Base-by-base conservation (phyloP, 2,113 vertebrate genomes). In the Oncorhynchus masou region DNA sequence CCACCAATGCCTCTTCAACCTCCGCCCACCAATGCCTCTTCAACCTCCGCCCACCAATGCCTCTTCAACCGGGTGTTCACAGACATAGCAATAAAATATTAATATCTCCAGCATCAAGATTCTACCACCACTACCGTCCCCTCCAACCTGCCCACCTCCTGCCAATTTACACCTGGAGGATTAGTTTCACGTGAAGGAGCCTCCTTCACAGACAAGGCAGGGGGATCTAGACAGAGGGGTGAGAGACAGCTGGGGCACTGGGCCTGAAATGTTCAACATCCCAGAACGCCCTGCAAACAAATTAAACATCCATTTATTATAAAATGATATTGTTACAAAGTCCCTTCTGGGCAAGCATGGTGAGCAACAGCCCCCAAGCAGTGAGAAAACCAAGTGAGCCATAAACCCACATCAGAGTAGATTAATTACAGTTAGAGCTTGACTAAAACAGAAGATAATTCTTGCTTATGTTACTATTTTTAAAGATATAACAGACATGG, bases 71-170 rank as follows among this genome's bases (percentile, higher is more conserved):
- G 81, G 71, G 75, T 79, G 81, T 82, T 84, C 86, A 78, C 72
- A 77, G 82, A 85, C 31, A 73, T 73, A 73, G 81, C 80, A 66
- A 73, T 84, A 87, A 84, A 65, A 88, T 87, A 87, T 90, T 82
- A 79, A 88, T 81, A 78, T 75, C 51, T 81, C 74, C 45, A 11
- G 34, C 79, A 74, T 39, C 76, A 73, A 70, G 57, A 51, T 49
- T 76, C 24, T 79, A 82, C 39, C 54, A 73, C 29, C 31, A 16
- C 57, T 25, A 25, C 66, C 54, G 57, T 29, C 20, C 70, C 3
- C 22, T 24, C 68, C n/a, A 15, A 34, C 4, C 5, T 65, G 57
- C 62, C 84, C 57, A 65, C 76, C 48, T 0, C 77, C 74, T 11
- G 82, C 81, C 65, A 79, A 4, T 51, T 19, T 51, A 49, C 69